Base-by-base conservation (phyloP, 2,113 vertebrate species). In the Barbus barbus region DNA sequence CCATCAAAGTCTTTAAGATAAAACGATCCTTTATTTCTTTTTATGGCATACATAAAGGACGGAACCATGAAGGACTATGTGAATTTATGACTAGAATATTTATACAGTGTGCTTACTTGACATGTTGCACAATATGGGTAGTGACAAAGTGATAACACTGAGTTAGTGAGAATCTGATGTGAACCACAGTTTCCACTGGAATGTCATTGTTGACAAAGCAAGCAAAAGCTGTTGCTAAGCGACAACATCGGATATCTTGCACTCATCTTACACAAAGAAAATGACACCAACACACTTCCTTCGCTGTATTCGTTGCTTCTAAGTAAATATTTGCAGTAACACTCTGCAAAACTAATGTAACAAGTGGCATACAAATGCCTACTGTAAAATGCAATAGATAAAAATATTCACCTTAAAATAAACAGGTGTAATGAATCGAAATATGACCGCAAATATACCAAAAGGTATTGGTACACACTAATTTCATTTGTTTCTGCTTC, bases 1-100 rank as follows among this genome's bases (percentile, higher is more conserved):
- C 63, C 41, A 86, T 92, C 88, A 86, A 90, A 86, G 80, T 69
- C 83, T 75, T 72, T 58, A 56, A 89, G 89, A 92, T 93, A 85
- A 91, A 90, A 71, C 51, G 0, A 31, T 78, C 82, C 76, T 79
- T 87, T 77, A 88, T 89, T 87, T 84, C 36, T 86, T 86, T 81
- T 71, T 44, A 63, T 12, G 26, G 48, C 41, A 73, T 44, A 81
- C 67, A 69, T 81, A 86, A 82, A 75, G 11, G 46, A 75, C 14
- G 3, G 7, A 74, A 73, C 51, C 5, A 4, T 28, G 75, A 71
- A 44, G n/a, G 18, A 61, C 84, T 60, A n/a, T 72, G 82, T 11
- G 41, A 56, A 63, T 83, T 74, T 85, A 83, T 86, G 83, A 44
- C 88, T 78, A 72, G 28, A 69, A 53, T 80, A 88, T 84, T 72